Conservation (phyloP, 1,140 invertebrate genomes). For the Hormaphis cornu region DNA sequence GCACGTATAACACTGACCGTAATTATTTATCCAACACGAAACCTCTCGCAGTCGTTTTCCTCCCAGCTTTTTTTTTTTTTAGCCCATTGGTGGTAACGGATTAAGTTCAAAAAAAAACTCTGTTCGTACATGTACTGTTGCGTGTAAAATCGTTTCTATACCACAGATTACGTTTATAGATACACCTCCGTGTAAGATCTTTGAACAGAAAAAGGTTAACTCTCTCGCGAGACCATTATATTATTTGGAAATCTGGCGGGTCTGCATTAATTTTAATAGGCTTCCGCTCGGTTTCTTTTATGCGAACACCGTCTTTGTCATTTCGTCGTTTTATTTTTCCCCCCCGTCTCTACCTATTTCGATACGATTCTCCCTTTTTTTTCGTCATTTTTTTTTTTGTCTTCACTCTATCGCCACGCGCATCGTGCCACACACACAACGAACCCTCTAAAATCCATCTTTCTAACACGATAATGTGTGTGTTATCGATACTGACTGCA, state of each 20-base stretch:
- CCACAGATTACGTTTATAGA: neutral
- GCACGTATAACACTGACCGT: no score
- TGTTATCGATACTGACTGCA: no score
- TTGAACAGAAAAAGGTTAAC: neutral
- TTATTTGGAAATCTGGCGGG: neutral
- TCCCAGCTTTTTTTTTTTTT: no score
- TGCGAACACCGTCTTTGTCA: constrained; percentile 5
- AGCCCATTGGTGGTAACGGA: no score
- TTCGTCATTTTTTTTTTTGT: neutral
- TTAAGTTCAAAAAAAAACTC: no score
- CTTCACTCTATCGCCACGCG: no score
- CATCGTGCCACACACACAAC: no score
- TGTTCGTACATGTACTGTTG: no score
- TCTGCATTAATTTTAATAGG: constrained; percentile 15
- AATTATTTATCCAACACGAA: no score
- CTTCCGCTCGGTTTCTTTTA: neutral
- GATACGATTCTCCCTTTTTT: neutral
- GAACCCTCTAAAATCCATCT: no score
- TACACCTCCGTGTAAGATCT: neutral
- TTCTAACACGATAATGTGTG: no score
- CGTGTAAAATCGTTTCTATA: neutral
- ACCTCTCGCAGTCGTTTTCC: no score
- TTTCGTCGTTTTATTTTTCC: neutral
- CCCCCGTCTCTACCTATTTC: neutral
- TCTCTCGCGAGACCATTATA: neutral